A percentile compares a stretch with the other conserved stretches of the same genome.
Conservation (phyloP, 2,888 invertebrate genomes). For the Cataglyphis altisquamis region DNA sequence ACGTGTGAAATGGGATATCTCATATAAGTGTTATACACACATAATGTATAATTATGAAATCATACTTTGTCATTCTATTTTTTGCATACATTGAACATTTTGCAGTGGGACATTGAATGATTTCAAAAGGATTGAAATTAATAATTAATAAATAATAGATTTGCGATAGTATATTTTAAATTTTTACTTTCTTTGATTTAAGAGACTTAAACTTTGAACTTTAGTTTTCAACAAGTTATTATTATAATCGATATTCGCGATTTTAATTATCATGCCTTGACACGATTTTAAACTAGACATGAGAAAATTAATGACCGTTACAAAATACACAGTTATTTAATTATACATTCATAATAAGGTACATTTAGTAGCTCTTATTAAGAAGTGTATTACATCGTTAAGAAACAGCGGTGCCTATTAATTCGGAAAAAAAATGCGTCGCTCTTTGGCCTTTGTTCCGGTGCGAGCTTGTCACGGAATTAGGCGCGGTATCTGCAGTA, state of each 20-base stretch:
- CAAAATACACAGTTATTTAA: neutral
- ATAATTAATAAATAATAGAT: neutral
- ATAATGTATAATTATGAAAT: neutral
- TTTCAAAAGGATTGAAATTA: neutral
- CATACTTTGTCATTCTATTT: neutral
- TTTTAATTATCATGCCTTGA: neutral
- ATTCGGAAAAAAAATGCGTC: neutral
- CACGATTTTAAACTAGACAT: neutral
- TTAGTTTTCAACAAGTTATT: neutral
- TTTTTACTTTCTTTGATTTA: neutral
- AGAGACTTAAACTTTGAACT: neutral
- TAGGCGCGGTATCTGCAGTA: conserved; percentile 68
- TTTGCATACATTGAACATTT: neutral
- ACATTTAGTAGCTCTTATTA: neutral
- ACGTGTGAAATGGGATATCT: neutral
- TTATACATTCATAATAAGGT: neutral
- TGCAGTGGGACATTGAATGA: neutral
- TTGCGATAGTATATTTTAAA: neutral
- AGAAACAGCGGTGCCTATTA: neutral
- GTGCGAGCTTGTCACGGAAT: conserved; percentile 64
- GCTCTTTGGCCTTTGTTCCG: conserved; percentile 34
- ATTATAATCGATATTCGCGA: neutral
- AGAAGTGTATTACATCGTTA: neutral
- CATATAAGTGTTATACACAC: neutral
- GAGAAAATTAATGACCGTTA: neutral